Evolutionary conservation across 1,140 invertebrate genomes (phyloP), one percentile per base, ranked within the genome.

Genomic region (Amyelois transitella): DNA sequence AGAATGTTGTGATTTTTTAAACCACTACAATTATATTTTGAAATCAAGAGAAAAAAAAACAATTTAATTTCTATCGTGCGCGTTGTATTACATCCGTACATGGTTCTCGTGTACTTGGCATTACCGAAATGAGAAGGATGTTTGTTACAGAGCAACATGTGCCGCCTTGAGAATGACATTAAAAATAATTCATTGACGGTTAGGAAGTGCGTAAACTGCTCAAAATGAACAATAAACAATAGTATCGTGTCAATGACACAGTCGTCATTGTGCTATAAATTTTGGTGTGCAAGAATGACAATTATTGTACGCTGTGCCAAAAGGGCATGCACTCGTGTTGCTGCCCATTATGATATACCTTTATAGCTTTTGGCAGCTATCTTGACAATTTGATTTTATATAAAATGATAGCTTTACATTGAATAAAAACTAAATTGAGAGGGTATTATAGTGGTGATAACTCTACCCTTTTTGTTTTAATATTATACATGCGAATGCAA

Each of bases 211-310:
- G 45, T 48, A 48, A 48, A 48, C 8, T 21, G 45, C 45, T 48
- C 45, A 12, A 58, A 53, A 44, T 57, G 58, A 64, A 75, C 74
- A 81, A 78, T 81, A 72, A 75, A 79, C 75, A 81, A 81, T 81
- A 80, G 72, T 80, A 75, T 48, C 65, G 75, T 81, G 78, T 74
- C 75, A 84, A 72, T 81, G 81, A 75, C 79, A 79, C 65, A 62
- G 48, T 24, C 48, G 47, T 56, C 72, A 73, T 72, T 75, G 69
- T 78, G 58, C 45, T 55, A 59, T 51, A 51, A 53, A 60, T 50
- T 60, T 60, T 60, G 58, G 58, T 54, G 48, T 19, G 51, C 24
- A 54, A 50, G 25, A 48, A 49, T 52, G 14, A 51, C 64, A 69
- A 74, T 68, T 66, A 73, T 60, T 62, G 51, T 51, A 62, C 55